Evolutionary conservation across 2,888 invertebrate species (phyloP).

Genomic region (Stomorhina lunata): DNA sequence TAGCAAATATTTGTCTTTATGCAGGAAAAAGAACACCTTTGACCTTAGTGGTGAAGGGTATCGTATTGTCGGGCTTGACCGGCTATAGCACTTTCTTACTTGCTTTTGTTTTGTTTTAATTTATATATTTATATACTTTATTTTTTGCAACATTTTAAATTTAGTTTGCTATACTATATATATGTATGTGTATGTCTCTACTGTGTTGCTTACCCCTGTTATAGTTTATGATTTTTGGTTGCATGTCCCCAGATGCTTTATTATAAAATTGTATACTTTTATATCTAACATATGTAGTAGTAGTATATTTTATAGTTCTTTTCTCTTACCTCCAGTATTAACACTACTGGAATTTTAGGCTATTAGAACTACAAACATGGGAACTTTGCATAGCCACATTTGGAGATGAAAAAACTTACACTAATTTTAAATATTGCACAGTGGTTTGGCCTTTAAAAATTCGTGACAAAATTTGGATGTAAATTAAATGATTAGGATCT

Average conservation of each 20-base stretch:
- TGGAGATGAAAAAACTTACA: not conserved
- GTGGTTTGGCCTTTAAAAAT: not conserved
- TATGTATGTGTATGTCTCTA: not conserved
- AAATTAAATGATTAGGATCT: not conserved
- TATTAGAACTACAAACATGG: not conserved
- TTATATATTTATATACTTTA: not conserved
- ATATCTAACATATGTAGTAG: too few species aligned
- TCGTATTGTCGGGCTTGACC: too few species aligned
- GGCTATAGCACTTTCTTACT: too few species aligned
- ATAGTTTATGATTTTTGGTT: slow-evolving; percentile 59
- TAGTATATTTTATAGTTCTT: not conserved
- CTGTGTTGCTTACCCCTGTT: slow-evolving; percentile 1
- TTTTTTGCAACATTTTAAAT: slow-evolving; percentile 14
- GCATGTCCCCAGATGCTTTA: slow-evolving; percentile 56
- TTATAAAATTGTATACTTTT: slow-evolving; percentile 39
- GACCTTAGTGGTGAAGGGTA: too few species aligned
- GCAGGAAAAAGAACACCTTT: too few species aligned
- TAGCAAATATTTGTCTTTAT: too few species aligned
- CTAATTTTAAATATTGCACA: slow-evolving; percentile 10
- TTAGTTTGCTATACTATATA: not conserved
- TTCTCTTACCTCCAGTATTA: not conserved
- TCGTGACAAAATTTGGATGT: not conserved
- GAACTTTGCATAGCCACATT: not conserved
- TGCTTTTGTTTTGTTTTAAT: not conserved
- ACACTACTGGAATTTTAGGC: not conserved